Percentiles rank a stretch among this genome's conserved stretches.
phyloP scores from a whole-genome alignment of 1,140 invertebrate species.

The Ceratina japonica region DNA sequence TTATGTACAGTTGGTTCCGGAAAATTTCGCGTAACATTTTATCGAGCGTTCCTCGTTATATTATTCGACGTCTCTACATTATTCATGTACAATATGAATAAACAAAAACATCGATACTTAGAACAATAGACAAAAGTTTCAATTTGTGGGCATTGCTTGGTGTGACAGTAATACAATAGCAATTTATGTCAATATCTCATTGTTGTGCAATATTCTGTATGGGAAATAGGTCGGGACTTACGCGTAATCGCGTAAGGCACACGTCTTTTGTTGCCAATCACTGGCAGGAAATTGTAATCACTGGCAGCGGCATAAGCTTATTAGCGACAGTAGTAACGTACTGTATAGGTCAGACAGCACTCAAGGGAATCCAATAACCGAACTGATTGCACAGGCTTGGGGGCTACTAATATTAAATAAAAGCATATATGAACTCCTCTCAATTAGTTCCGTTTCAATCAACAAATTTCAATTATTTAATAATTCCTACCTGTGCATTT shows the following conservation, averaged over 20 bases:
- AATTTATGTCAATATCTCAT: background rate
- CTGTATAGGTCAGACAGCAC: background rate
- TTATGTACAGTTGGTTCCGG: background rate
- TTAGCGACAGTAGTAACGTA: slow-evolving; percentile 1
- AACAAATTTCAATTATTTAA: too few relatives aligned
- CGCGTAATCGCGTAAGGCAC: background rate
- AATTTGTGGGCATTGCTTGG: background rate
- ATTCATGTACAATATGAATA: background rate
- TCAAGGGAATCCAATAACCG: background rate
- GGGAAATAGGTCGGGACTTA: background rate
- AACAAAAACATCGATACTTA: background rate
- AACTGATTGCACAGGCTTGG: background rate
- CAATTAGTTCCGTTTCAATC: too few relatives aligned
- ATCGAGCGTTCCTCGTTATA: background rate
- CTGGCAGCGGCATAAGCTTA: background rate
- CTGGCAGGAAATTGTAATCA: background rate
- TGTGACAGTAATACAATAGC: background rate
- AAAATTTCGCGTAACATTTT: background rate
- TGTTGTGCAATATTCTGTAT: too few relatives aligned
- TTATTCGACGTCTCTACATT: background rate
- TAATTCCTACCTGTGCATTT: too few relatives aligned
- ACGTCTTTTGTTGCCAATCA: background rate
- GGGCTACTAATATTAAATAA: background rate
- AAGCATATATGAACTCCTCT: too few relatives aligned
- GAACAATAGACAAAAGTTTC: background rate